phyloP scores from a whole-genome alignment of 2,888 invertebrate genomes.

The Drosophila ezoana region DNA sequence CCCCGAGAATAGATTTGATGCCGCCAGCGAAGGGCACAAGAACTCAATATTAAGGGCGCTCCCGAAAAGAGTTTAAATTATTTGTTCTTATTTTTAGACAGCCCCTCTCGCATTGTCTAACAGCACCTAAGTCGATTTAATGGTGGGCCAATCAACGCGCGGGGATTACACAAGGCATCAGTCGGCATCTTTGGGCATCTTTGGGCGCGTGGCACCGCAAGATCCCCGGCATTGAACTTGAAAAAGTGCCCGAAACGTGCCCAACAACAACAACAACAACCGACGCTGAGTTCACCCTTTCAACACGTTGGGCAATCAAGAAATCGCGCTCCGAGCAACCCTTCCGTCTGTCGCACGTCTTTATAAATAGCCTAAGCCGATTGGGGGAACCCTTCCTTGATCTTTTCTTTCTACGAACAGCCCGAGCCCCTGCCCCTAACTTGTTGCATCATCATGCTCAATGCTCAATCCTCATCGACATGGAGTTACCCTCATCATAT shows the following conservation, averaged over 20 bases:
- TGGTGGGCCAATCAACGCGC: conserved; percentile 61
- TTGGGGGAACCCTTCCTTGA: conserved; percentile 53
- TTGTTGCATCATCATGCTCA: conserved; percentile 64
- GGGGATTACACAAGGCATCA: conserved; percentile 59
- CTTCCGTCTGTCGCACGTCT: conserved; percentile 42
- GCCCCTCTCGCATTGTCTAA: conserved; percentile 25
- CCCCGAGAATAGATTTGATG: conserved; percentile 10
- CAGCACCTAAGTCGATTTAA: conserved; percentile 29
- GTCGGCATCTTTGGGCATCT: conserved; percentile 38
- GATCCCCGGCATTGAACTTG: conserved; percentile 81
- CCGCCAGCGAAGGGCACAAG: conserved; percentile 19
- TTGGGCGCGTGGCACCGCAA: conserved; percentile 72
- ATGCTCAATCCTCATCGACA: conserved; percentile 13
- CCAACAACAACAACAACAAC: conserved; percentile 24
- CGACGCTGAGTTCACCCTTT: conserved; percentile 48
- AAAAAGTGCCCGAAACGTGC: conserved; percentile 57
- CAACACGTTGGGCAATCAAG: conserved; percentile 70
- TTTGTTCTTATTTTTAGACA: conserved; percentile 69
- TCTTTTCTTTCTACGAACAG: conserved; percentile 25
- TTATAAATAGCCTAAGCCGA: conserved; percentile 50
- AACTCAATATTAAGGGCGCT: conserved; percentile 63
- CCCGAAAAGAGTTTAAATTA: conserved; percentile 68
- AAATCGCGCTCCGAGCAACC: conserved; percentile 24
- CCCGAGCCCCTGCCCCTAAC: conserved; percentile 28
- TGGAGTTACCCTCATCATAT: conserved; percentile 73